Conservation (phyloP, 1,140 invertebrate genomes). For the Leptinotarsa texana region DNA sequence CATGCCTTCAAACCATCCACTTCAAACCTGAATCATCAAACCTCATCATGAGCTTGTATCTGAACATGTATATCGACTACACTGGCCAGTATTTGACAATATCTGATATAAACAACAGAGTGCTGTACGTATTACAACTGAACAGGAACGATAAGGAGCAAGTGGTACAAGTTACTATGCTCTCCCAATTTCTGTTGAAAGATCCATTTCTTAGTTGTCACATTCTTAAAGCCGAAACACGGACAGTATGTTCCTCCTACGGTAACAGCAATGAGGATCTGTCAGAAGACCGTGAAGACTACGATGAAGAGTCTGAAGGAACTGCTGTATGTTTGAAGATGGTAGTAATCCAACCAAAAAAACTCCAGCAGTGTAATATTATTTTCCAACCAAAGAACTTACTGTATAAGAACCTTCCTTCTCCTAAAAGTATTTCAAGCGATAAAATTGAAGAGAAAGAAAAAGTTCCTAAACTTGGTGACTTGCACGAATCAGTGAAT, state of each 20-base stretch:
- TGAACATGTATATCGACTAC: slow-evolving; percentile 80
- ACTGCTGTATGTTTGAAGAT: slow-evolving; percentile 62
- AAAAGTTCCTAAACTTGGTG: slow-evolving; percentile 49
- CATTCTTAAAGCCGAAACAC: slow-evolving; percentile 74
- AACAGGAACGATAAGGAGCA: slow-evolving; percentile 61
- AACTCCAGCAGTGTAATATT: slow-evolving; percentile 83
- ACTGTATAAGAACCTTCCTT: slow-evolving; percentile 33
- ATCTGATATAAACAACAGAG: slow-evolving; percentile 78
- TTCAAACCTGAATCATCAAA: slow-evolving; percentile 61
- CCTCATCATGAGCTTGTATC: slow-evolving; percentile 52
- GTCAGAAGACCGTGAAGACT: slow-evolving; percentile 47
- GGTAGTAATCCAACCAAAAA: slow-evolving; percentile 86
- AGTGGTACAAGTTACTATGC: slow-evolving; percentile 64
- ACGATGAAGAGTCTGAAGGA: slow-evolving; percentile 45
- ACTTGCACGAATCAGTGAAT: slow-evolving; percentile 51
- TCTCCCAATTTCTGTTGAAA: slow-evolving; percentile 82
- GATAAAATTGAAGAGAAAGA: slow-evolving; percentile 30
- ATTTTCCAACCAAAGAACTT: slow-evolving; percentile 66
- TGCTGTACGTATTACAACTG: slow-evolving; percentile 79
- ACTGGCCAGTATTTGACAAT: slow-evolving; percentile 82
- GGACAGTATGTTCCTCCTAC: slow-evolving; percentile 50
- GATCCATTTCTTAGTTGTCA: slow-evolving; percentile 85
- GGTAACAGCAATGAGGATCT: slow-evolving; percentile 53
- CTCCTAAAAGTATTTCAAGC: neutral
- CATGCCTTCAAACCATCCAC: slow-evolving; percentile 84